Evolutionary conservation across 2,888 invertebrate species (phyloP), one percentile per base, ranked within the genome.

Genomic region (Apamea epomidion): DNA sequence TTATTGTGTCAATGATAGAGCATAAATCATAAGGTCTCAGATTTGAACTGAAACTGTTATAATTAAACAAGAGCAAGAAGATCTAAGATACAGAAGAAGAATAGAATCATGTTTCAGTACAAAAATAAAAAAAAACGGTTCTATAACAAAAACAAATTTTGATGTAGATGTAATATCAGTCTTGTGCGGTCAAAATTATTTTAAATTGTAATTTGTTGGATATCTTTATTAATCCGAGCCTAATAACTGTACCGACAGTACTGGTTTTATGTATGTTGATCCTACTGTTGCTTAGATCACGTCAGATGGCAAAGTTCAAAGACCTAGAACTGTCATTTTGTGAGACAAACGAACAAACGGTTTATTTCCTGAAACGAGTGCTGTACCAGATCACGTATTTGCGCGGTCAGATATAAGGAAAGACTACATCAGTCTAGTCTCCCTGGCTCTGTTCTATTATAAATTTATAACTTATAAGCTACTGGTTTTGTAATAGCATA

Each of bases 351-450:
- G 76, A 75, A 89, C 78, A 87, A 89, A 89, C 84, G 80, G 82
- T 87, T 88, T 83, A 88, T 88, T 83, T 89, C 83, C 74, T 73
- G 73, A 87, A 87, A 87, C 80, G 76, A 88, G 86, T 85, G 85
- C 75, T 74, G 79, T 74, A 90, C 89, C 86, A 87, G 91, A 92
- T 92, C 93, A 92, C 88, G 90, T 85, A 92, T 83, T 90, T 67
- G 64, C 67, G 85, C 90, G 93, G 91, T 90, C 90, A 86, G 90
- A 92, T 91, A 32, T 54, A 74, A 80, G 80, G 69, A 83, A 71
- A 60, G 62, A 83, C 89, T 91, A 83, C n/a, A n/a, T 81, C 70
- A 37, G 68, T 54, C 58, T 67, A 48, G 72, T 70, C 51, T 70
- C 21, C 16, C 29, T 72, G 70, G 18, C 37, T 74, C 4, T 72